phyloP scores from a whole-genome alignment of 1,140 invertebrate species.

The Chymomyza costata region DNA sequence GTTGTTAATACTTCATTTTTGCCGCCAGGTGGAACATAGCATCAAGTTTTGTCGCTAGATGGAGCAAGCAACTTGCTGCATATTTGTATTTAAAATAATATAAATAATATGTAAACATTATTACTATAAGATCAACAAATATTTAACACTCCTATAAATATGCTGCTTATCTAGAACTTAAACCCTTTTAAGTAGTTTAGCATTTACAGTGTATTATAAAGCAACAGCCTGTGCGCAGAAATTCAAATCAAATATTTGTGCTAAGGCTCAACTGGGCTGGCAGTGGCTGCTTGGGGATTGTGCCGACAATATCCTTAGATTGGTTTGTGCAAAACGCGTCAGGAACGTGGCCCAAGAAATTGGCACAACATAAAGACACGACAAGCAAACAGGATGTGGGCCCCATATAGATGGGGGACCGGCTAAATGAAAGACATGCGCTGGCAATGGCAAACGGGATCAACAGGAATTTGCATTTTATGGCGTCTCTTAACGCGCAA shows the following conservation, averaged over 20 bases:
- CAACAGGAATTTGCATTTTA: conserved; percentile 73
- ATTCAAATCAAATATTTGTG: conserved; percentile 65
- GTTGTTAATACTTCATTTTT: no score
- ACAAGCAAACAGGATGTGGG: conserved; percentile 22
- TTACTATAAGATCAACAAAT: not conserved
- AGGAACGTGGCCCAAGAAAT: conserved; percentile 50
- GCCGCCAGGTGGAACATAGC: no score
- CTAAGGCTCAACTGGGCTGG: conserved; percentile 22
- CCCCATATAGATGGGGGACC: not conserved
- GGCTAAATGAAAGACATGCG: conserved; percentile 62
- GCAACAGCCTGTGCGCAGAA: conserved; percentile 9
- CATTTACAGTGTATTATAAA: no score
- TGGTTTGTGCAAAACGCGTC: conserved; percentile 55
- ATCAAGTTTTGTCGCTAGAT: no score
- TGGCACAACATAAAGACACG: conserved; percentile 58
- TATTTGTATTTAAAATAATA: not conserved
- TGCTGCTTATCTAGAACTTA: not conserved
- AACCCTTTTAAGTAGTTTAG: conserved; percentile 21
- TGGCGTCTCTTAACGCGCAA: conserved; percentile 66
- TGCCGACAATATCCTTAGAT: conserved; percentile 65
- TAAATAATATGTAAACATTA: not conserved
- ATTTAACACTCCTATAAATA: no score
- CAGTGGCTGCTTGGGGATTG: conserved; percentile 29
- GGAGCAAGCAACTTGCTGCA: conserved; percentile 9
- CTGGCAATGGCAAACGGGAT: conserved; percentile 66